These are phyloP conservation scores for Subacronicta megacephala DNA, from an alignment of 2,888 invertebrate species.

Conservation along the genomic window DNA sequence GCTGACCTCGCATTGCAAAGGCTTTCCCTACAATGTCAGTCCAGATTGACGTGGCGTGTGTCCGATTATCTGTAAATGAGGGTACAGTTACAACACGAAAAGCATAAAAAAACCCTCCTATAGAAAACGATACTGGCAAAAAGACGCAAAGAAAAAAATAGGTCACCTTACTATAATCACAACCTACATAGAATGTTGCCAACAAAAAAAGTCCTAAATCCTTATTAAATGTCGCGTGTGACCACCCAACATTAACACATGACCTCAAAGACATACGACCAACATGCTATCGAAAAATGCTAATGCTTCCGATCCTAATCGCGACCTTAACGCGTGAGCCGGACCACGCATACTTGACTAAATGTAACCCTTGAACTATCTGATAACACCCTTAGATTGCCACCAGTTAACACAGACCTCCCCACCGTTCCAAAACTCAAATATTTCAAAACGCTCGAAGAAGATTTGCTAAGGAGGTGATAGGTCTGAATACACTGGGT, in stretches of 20 bases:
- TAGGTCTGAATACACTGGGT: slow-evolving; percentile 66
- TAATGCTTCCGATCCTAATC: slow-evolving; percentile 84
- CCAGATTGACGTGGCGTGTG: no score
- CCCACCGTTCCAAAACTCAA: slow-evolving; percentile 14
- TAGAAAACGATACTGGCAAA: background rate
- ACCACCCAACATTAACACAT: slow-evolving; percentile 75
- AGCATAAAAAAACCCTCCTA: no score
- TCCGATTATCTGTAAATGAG: no score
- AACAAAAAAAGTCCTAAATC: slow-evolving; percentile 28
- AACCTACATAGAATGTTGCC: slow-evolving; percentile 10
- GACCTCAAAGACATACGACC: slow-evolving; percentile 83
- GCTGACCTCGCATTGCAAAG: no score
- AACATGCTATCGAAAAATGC: slow-evolving; percentile 82
- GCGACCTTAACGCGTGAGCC: slow-evolving; percentile 80
- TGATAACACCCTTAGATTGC: slow-evolving; percentile 77
- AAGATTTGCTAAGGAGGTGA: slow-evolving; percentile 2
- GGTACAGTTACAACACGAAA: no score
- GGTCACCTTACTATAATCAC: slow-evolving; percentile 14
- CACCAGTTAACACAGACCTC: slow-evolving; percentile 65
- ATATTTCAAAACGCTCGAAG: background rate
- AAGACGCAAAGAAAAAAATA: background rate
- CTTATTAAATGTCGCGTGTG: slow-evolving; percentile 74
- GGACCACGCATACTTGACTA: slow-evolving; percentile 84
- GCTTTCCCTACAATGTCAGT: no score
- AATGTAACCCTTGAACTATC: slow-evolving; percentile 87